These are phyloP conservation scores for Drosophila robusta DNA, from an alignment of 2,888 invertebrate genomes.

Conservation along the genomic window DNA sequence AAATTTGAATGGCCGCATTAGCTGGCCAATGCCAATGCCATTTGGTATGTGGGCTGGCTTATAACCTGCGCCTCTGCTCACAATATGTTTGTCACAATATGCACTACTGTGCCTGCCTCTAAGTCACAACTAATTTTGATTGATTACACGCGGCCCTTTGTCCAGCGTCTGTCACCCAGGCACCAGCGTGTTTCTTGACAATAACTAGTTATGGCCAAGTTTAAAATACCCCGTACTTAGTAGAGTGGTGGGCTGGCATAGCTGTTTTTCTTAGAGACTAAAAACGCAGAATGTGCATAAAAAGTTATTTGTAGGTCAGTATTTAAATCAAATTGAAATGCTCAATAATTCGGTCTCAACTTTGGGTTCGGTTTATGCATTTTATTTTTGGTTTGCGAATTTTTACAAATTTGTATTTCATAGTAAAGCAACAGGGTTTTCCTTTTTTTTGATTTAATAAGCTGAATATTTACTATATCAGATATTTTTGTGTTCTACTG, in stretches of 20 bases:
- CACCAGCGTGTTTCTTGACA: slow-evolving; percentile 28
- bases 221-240: slow-evolving; percentile 22
- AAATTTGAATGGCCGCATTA: slow-evolving; percentile 43
- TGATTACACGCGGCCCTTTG: slow-evolving; percentile 67
- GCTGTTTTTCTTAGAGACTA: too few relatives aligned
- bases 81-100: slow-evolving; percentile 67
- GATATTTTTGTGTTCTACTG: too few relatives aligned
- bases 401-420: too few relatives aligned
- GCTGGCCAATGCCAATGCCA: slow-evolving; percentile 16
- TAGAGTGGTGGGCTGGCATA: neutral
- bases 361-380: too few relatives aligned
- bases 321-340: too few relatives aligned
- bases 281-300: too few relatives aligned
- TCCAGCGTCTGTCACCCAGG: slow-evolving; percentile 39
- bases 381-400: too few relatives aligned
- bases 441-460: too few relatives aligned
- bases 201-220: slow-evolving; percentile 33
- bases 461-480: too few relatives aligned
- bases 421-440: too few relatives aligned
- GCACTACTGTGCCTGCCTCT: slow-evolving; percentile 58
- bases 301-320: too few relatives aligned
- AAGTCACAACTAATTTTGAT: slow-evolving; percentile 84
- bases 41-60: slow-evolving; percentile 17
- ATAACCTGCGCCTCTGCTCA: slow-evolving; percentile 18
- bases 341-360: too few relatives aligned